Conservation (phyloP, 1,140 invertebrate genomes). For the Andricus grossulariae region DNA sequence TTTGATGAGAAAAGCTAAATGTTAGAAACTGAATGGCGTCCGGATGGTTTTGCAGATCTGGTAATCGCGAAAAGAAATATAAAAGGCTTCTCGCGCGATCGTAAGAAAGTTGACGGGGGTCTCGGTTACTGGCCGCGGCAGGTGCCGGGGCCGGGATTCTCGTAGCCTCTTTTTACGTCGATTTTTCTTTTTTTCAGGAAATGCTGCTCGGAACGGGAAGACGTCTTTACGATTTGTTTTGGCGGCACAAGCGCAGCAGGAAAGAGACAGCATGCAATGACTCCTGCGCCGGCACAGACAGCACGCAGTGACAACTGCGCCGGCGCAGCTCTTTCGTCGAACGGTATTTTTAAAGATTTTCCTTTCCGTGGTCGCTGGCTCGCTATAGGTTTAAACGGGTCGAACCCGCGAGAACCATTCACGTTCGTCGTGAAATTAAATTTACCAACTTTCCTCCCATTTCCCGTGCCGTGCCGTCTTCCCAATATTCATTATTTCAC, state of each 20-base stretch:
- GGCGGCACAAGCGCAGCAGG: conserved; percentile 57
- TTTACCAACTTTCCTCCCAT: conserved; percentile 24
- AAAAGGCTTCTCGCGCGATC: background rate
- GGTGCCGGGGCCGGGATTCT: conserved; percentile 35
- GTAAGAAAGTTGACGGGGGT: background rate
- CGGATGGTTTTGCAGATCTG: no score
- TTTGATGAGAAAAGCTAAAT: no score
- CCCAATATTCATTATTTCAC: conserved; percentile 10
- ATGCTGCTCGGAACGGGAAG: conserved; percentile 37
- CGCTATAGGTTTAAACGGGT: conserved; percentile 54
- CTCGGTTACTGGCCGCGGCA: conserved; percentile 38
- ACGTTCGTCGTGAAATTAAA: conserved; percentile 44
- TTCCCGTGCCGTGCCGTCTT: conserved; percentile 33
- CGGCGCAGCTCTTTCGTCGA: conserved; percentile 58
- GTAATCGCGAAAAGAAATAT: background rate
- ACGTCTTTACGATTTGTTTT: conserved; percentile 69
- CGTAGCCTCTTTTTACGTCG: conserved; percentile 35
- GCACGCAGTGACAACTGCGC: conserved; percentile 26
- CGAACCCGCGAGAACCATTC: conserved; percentile 47
- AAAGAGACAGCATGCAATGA: conserved; percentile 33
- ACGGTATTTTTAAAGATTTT: conserved; percentile 70
- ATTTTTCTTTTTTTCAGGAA: conserved; percentile 29
- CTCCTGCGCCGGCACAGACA: conserved; percentile 15
- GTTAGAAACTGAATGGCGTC: no score
- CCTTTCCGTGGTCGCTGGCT: conserved; percentile 55